Evolutionary conservation across 2,797 vertebrate genomes (phyloP), one percentile per base, ranked within the genome.

Genomic region (Rhinoraja longicauda): DNA sequence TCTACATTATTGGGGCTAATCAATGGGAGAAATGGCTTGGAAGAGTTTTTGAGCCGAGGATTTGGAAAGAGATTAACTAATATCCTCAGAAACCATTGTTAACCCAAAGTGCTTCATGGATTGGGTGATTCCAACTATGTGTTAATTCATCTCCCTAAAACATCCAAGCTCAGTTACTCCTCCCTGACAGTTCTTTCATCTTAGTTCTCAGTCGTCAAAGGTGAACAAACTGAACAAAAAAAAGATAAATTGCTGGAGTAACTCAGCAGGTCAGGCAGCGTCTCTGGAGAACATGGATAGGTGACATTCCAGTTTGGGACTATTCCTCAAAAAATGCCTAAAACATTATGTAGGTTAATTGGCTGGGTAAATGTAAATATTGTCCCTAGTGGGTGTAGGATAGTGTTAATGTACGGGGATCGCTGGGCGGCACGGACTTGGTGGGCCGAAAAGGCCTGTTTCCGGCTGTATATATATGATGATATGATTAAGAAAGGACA

Each of bases 111-210:
- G 64, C 90, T 92, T 53, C 17, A 75, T 72, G 72, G 90, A 92
- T 92, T 92, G 90, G 67, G 64, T 57, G 90, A 92, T 53, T 53
- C 75, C 90, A 88, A 67, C 84, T 88, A n/a, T 24, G 62, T 24
- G 62, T 88, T 88, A 88, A 88, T 36, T 88, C 62, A 88, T 88
- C 62, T 88, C 84, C 84, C 84, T 88, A n/a, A 88, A 17, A 67
- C 59, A 64, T 59, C 36, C 84, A 88, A 62, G 84, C 59, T 67
- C 59, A 67, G 62, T 36, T 67, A 88, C 84, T 88, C 62, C 84
- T 88, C 59, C 62, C n/a, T 67, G 84, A 62, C 84, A 88, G 84
- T 88, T 88, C 84, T 62, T 88, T 39, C 77, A 78, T 39, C 77
- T 78, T 39, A 39, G 77, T 21, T 36, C 36, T 39, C 15, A 64